Conservation (phyloP, 1,140 invertebrate species). For the Zaprionus africanus region DNA sequence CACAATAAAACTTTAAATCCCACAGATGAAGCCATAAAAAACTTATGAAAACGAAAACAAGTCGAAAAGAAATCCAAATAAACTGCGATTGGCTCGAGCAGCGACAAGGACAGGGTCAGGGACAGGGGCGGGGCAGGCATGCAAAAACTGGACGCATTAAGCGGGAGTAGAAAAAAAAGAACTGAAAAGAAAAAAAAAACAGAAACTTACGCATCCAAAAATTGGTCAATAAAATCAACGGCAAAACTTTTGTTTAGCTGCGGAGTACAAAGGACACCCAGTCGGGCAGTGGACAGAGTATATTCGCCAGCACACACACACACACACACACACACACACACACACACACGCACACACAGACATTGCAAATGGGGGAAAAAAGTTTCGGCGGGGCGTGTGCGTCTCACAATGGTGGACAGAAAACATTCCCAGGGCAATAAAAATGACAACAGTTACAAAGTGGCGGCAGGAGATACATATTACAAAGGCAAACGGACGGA, state of each 20-base stretch:
- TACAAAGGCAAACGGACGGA: slow-evolving; percentile 54
- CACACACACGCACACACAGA: background rate
- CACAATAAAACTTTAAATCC: slow-evolving; percentile 83
- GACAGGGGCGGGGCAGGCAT: slow-evolving; percentile 42
- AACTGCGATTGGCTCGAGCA: slow-evolving; percentile 37
- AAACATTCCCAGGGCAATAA: slow-evolving; percentile 83
- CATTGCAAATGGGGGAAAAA: slow-evolving; percentile 37
- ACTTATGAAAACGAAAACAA: slow-evolving; percentile 68
- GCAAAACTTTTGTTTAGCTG: slow-evolving; percentile 73
- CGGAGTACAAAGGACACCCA: slow-evolving; percentile 73
- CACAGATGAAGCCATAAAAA: slow-evolving; percentile 75
- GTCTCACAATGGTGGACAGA: slow-evolving; percentile 63
- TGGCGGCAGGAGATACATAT: slow-evolving; percentile 73
- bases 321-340: slow-evolving; percentile 1
- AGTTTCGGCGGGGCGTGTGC: slow-evolving; percentile 63
- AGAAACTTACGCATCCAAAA: slow-evolving; percentile 77
- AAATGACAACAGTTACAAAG: slow-evolving; percentile 83
- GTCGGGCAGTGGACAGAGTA: slow-evolving; percentile 23
- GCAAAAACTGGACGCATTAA: slow-evolving; percentile 58
- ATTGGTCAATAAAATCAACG: slow-evolving; percentile 83
- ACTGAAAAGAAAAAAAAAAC: slow-evolving; percentile 48
- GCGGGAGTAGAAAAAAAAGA: slow-evolving; percentile 32
- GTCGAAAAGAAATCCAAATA: slow-evolving; percentile 57
- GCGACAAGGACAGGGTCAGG: background rate
- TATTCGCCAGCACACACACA: slow-evolving; percentile 27